Percentiles rank a stretch among this genome's conserved stretches.
phyloP scores from a whole-genome alignment of 2,888 invertebrate genomes.

The Aleiodes alternator region DNA sequence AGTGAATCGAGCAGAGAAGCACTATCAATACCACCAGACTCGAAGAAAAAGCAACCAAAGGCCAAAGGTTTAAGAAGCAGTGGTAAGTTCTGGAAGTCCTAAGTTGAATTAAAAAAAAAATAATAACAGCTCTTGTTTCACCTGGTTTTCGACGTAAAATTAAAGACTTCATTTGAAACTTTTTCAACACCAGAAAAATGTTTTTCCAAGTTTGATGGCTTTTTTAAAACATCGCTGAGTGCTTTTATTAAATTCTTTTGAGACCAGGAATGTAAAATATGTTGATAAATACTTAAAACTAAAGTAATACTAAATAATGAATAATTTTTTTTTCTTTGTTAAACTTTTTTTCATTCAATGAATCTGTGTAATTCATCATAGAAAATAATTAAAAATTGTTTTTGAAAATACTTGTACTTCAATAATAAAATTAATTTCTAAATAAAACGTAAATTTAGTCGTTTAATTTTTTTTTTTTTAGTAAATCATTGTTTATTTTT shows the following conservation, averaged over 20 bases:
- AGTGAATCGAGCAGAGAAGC: constrained; percentile 78
- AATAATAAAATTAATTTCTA: constrained; percentile 2
- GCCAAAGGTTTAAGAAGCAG: constrained; percentile 82
- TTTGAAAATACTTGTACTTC: constrained; percentile 16
- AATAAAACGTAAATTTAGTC: background rate
- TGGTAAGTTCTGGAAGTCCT: constrained; percentile 82
- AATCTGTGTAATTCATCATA: constrained; percentile 3
- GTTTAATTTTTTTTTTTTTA: too few species aligned
- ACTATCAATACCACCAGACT: constrained; percentile 71
- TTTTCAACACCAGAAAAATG: background rate
- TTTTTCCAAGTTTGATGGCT: too few species aligned
- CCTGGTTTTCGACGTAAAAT: constrained; percentile 22
- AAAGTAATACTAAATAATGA: background rate
- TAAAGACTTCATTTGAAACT: background rate
- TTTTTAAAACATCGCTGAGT: background rate
- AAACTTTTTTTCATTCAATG: constrained; percentile 3
- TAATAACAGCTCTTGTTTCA: background rate
- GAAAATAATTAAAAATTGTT: background rate
- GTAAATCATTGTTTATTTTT: background rate
- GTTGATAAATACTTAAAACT: constrained; percentile 18
- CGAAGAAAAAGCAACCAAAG: constrained; percentile 79
- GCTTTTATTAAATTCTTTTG: background rate
- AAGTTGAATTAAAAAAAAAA: constrained; percentile 50
- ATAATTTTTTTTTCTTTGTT: background rate
- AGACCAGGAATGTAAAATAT: constrained; percentile 31